These are phyloP conservation scores for Cetonia aurata DNA, from an alignment of 2,888 invertebrate species.

Conservation along the genomic window DNA sequence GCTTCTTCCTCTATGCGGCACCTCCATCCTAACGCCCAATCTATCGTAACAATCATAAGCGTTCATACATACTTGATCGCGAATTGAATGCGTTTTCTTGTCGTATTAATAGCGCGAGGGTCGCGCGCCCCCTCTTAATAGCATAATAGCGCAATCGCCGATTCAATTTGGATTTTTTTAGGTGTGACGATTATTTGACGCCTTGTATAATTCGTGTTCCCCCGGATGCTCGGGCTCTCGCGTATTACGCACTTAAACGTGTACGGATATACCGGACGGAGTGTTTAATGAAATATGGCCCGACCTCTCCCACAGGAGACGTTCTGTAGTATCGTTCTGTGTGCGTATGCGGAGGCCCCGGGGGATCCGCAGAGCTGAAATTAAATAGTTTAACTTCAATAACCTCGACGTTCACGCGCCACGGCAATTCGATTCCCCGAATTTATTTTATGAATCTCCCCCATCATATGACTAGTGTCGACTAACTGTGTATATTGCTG, in stretches of 20 bases:
- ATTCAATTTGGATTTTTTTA: constrained; percentile 77
- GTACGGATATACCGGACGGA: constrained; percentile 42
- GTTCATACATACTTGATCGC: constrained; percentile 66
- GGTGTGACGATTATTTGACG: constrained; percentile 67
- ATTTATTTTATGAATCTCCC: constrained; percentile 41
- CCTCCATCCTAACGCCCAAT: constrained; percentile 52
- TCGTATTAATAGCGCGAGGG: constrained; percentile 49
- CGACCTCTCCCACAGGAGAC: constrained; percentile 52
- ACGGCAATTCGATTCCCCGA: constrained; percentile 46
- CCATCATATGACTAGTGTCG: background rate
- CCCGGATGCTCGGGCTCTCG: constrained; percentile 1
- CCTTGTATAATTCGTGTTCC: constrained; percentile 55
- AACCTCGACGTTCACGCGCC: constrained; percentile 50
- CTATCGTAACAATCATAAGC: constrained; percentile 62
- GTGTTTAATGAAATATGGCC: constrained; percentile 66
- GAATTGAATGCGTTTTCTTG: constrained; percentile 65
- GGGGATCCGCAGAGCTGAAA: constrained; percentile 57
- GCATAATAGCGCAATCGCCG: constrained; percentile 79
- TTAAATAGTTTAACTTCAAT: constrained; percentile 65
- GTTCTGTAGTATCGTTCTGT: constrained; percentile 54
- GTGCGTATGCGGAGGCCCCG: constrained; percentile 43
- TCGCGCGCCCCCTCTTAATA: constrained; percentile 69
- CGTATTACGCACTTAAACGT: constrained; percentile 5
- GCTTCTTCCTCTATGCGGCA: constrained; percentile 42
- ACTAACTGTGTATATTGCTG: background rate